phyloP scores from a whole-genome alignment of 2,113 vertebrate species.

The Merops nubicus region DNA sequence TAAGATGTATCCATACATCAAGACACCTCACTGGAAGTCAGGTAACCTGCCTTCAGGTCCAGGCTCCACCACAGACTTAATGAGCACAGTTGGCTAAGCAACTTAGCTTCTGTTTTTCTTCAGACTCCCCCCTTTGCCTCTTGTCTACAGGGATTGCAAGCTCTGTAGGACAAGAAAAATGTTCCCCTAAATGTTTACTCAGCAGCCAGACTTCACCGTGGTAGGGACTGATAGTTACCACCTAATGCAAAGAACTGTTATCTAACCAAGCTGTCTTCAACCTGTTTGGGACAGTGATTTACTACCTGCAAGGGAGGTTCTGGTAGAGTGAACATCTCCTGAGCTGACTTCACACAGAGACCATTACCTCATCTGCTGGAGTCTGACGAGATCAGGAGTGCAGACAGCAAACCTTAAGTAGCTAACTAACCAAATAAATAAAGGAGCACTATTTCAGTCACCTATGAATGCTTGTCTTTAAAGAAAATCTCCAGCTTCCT shows the following conservation, averaged over 20 bases:
- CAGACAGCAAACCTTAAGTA: neutral
- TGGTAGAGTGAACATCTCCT: neutral
- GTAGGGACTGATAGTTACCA: neutral
- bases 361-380: neutral
- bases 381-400: neutral
- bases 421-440: neutral
- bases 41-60: neutral
- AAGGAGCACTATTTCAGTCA: neutral
- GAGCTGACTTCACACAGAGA: neutral
- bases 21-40: neutral
- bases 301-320: slow-evolving; percentile 42
- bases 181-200: neutral
- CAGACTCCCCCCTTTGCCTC: neutral
- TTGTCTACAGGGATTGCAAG: neutral
- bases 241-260: neutral
- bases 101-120: neutral
- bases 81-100: neutral
- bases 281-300: slow-evolving; percentile 42
- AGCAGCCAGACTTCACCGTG: neutral
- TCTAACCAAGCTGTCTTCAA: slow-evolving; percentile 45
- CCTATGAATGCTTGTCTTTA: neutral
- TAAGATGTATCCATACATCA: fast-evolving
- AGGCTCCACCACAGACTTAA: neutral
- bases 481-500: neutral
- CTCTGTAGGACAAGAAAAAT: slow-evolving; percentile 17